These are phyloP conservation scores for Sternotherus odoratus DNA, from an alignment of 2,797 vertebrate species.

Conservation along the genomic window DNA sequence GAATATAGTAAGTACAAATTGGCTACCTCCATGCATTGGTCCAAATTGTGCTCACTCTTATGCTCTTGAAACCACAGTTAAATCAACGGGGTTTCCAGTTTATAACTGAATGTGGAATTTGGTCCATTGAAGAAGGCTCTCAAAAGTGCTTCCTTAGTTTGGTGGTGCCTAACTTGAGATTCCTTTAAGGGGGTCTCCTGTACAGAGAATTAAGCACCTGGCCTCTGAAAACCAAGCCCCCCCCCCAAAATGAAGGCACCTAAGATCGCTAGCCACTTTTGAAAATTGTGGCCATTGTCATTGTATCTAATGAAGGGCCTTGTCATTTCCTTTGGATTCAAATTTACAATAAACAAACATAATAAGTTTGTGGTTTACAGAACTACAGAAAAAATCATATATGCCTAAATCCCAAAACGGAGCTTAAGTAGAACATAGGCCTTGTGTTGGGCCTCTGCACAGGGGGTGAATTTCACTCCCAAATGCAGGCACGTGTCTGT, in stretches of 20 bases:
- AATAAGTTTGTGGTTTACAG: background rate
- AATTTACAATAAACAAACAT: background rate
- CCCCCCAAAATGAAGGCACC: background rate
- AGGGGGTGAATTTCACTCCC: rapidly evolving
- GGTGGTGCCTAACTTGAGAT: background rate
- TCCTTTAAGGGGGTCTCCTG: background rate
- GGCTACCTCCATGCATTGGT: background rate
- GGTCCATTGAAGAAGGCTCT: background rate
- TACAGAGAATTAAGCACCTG: background rate
- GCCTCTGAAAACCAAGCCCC: background rate
- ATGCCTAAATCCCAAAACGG: background rate
- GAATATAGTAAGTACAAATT: background rate
- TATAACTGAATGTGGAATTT: background rate
- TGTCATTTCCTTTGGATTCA: background rate
- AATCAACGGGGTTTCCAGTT: background rate
- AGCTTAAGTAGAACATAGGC: background rate
- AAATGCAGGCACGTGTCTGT: rapidly evolving
- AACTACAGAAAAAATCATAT: background rate
- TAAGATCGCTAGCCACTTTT: background rate
- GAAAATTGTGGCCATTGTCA: background rate
- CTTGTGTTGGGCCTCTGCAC: background rate
- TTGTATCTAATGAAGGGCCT: background rate
- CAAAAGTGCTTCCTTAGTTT: background rate
- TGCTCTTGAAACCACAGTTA: background rate
- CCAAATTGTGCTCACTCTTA: background rate